Conservation (phyloP, 2,113 vertebrate genomes). For the Crotalus tigris region DNA sequence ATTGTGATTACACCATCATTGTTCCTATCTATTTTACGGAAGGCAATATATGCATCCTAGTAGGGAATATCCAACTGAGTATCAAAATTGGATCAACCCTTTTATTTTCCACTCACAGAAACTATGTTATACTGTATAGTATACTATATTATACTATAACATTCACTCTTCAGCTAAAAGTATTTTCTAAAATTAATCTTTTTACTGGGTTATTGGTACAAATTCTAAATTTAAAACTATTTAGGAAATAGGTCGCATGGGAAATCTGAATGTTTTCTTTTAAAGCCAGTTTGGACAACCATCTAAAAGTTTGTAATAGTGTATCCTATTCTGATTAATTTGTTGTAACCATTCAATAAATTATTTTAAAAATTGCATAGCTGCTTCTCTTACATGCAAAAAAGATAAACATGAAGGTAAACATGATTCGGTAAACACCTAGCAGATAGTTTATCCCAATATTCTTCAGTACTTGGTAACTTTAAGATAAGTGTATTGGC, state of each 20-base stretch:
- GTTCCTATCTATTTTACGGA: slow-evolving; percentile 68
- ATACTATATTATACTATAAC: background rate
- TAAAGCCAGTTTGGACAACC: background rate
- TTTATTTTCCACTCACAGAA: background rate
- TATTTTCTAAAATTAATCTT: slow-evolving; percentile 14
- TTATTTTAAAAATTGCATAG: background rate
- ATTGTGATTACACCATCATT: slow-evolving; percentile 58
- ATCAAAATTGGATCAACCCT: background rate
- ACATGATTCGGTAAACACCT: background rate
- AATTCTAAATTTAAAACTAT: slow-evolving; percentile 1
- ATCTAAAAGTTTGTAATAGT: background rate
- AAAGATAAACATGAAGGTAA: background rate
- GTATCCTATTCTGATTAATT: background rate
- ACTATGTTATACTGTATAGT: background rate
- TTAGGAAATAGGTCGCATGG: background rate
- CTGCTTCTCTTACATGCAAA: background rate
- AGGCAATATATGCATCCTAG: slow-evolving; percentile 70
- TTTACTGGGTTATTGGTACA: background rate
- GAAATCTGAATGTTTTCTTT: background rate
- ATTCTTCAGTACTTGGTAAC: background rate
- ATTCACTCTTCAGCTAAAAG: background rate
- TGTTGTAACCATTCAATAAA: background rate
- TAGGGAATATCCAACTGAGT: slow-evolving; percentile 40
- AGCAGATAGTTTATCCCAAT: background rate
- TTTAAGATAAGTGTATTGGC: background rate